These are phyloP conservation scores for Pseudachorutes palmiensis DNA, from an alignment of 1,140 invertebrate species.

Conservation along the genomic window DNA sequence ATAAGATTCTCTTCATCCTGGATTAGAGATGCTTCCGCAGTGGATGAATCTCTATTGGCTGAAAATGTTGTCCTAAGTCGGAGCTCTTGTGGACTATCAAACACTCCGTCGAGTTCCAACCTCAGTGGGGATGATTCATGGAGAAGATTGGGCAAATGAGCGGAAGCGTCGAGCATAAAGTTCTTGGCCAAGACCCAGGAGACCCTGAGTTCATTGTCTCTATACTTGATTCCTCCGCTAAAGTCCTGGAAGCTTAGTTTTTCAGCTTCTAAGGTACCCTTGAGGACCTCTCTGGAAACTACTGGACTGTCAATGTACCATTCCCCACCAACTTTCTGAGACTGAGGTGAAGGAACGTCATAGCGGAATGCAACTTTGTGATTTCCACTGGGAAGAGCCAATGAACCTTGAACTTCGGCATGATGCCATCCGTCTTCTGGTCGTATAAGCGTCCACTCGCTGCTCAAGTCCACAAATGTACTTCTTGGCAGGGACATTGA, in stretches of 20 bases:
- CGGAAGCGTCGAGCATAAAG: slow-evolving; percentile 5
- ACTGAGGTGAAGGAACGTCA: slow-evolving; percentile 13
- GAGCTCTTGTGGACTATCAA: neutral
- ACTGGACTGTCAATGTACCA: slow-evolving; percentile 6
- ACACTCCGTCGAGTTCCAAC: slow-evolving; percentile 11
- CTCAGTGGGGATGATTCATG: slow-evolving; percentile 3
- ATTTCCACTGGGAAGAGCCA: neutral
- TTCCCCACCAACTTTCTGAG: neutral
- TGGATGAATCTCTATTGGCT: neutral
- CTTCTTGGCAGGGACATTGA: slow-evolving; percentile 16
- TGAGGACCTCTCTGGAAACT: slow-evolving; percentile 6
- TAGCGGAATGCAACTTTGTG: slow-evolving; percentile 18
- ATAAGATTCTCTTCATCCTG: neutral
- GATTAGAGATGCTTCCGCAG: neutral
- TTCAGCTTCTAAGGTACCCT: slow-evolving; percentile 3
- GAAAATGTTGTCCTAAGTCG: neutral
- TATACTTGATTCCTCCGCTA: slow-evolving; percentile 2
- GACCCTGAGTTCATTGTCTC: slow-evolving; percentile 10
- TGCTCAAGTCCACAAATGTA: slow-evolving; percentile 9
- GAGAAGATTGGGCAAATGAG: slow-evolving; percentile 11
- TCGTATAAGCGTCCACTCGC: slow-evolving; percentile 4
- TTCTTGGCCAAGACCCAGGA: slow-evolving; percentile 11
- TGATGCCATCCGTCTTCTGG: slow-evolving; percentile 9
- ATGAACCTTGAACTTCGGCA: neutral
- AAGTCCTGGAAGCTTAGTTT: neutral